Evolutionary conservation across 2,888 invertebrate genomes (phyloP), one percentile per base, ranked within the genome.

Genomic region (Drosophila niveifrons): DNA sequence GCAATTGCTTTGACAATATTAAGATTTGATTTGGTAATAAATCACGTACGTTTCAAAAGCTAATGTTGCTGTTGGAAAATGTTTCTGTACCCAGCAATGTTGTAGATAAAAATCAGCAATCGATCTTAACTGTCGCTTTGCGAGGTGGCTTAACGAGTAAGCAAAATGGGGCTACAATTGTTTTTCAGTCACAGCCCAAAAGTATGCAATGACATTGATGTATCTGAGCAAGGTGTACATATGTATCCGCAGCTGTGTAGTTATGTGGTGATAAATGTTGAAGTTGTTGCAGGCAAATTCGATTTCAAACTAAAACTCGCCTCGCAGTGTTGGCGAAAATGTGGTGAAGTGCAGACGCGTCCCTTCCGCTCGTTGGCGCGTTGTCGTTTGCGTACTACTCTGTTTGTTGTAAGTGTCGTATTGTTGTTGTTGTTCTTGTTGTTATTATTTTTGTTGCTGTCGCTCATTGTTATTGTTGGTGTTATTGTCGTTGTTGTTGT

Each of bases 281-380:
- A 69, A 71, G 75, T 71, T 78, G 69, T 11, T 63, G 55, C 66
- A 62, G 75, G 55, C 71, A 75, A 70, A 74, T 75, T 73, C 43
- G 65, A 68, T 78, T 68, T 65, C 28, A 75, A 78, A 78, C 64
- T 69, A 46, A 73, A 78, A 78, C 78, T 78, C 78, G 78, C 63
- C 71, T 66, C 75, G 71, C 68, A 89, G 89, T 89, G 80, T 79
- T 87, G 76, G 76, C 82, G 79, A 84, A 86, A 88, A 89, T 89
- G 89, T 85, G 86, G 76, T 88, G 86, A 84, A 84, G 86, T 78
- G 65, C 63, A 75, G 81, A 75, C 80, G 79, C 76, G 68, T 80
- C 62, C 75, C 71, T 65, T 62, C 64, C 71, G 80, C 79, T 71
- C 71, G 79, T 77, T 71, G 65, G 64, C 71, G 76, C 66, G 77